Conservation (phyloP, 1,140 invertebrate species). For the Drosophila azteca region DNA sequence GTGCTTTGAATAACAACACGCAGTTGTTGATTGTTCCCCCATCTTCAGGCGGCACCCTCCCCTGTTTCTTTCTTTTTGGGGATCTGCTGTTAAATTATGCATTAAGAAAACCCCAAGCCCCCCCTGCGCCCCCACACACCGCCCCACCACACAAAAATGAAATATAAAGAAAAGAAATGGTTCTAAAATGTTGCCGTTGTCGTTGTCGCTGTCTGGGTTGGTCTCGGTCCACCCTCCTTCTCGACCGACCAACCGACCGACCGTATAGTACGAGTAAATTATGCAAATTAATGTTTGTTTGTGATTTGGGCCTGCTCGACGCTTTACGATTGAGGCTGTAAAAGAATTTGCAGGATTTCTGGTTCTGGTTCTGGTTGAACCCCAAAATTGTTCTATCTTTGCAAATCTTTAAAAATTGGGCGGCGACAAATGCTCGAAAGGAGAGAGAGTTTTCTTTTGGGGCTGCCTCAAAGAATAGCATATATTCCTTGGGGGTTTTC, state of each 20-base stretch:
- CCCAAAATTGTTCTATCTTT: slow-evolving; percentile 5
- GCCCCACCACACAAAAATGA: slow-evolving; percentile 28
- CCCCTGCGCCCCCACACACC: slow-evolving; percentile 27
- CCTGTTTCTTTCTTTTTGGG: slow-evolving; percentile 25
- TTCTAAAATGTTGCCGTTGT: slow-evolving; percentile 57
- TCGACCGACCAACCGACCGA: slow-evolving; percentile 30
- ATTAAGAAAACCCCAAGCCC: slow-evolving; percentile 62
- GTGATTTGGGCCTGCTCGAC: slow-evolving; percentile 52
- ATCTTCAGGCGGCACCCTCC: slow-evolving; percentile 56
- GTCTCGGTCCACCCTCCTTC: slow-evolving; percentile 15
- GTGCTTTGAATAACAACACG: slow-evolving; percentile 80
- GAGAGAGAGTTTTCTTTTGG: too few species aligned
- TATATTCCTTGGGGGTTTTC: too few species aligned
- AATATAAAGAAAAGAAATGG: slow-evolving; percentile 27
- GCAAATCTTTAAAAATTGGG: not conserved
- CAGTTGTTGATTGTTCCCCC: slow-evolving; percentile 79
- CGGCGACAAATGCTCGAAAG: too few species aligned
- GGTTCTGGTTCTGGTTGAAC: slow-evolving; percentile 1
- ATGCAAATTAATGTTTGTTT: slow-evolving; percentile 79
- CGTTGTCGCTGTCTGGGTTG: slow-evolving; percentile 44
- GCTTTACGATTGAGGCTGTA: slow-evolving; percentile 9
- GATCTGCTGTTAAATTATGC: slow-evolving; percentile 77
- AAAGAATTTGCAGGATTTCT: slow-evolving; percentile 26
- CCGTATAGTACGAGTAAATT: slow-evolving; percentile 55
- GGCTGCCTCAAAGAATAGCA: too few species aligned